Conservation (phyloP, 1,140 invertebrate species). For the Trichonephila clavipes region DNA sequence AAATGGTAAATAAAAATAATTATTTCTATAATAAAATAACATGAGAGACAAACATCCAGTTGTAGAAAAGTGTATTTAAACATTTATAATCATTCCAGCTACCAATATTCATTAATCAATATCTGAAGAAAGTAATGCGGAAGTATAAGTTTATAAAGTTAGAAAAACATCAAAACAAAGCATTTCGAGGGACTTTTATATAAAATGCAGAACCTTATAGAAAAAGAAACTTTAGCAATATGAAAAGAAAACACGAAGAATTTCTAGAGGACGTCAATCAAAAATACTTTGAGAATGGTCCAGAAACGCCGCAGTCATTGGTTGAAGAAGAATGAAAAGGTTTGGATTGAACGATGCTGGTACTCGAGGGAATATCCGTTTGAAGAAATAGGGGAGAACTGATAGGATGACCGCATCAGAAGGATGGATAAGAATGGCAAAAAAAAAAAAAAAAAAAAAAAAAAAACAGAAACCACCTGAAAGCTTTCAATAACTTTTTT, state of each 20-base stretch:
- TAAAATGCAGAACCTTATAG: background rate
- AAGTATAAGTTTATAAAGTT: background rate
- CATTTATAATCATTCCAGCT: background rate
- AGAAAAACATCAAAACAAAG: background rate
- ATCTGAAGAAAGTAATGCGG: background rate
- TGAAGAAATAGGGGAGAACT: constrained; percentile 35
- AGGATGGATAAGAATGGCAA: background rate
- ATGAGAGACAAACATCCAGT: too few relatives aligned
- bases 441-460: too few relatives aligned
- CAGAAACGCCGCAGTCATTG: constrained; percentile 1
- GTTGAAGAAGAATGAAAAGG: background rate
- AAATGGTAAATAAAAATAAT: too few relatives aligned
- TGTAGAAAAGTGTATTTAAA: too few relatives aligned
- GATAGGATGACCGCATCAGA: constrained; percentile 10
- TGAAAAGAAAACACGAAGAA: background rate
- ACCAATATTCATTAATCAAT: background rate
- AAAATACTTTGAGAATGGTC: constrained; percentile 4
- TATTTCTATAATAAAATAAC: too few relatives aligned
- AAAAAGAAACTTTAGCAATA: background rate
- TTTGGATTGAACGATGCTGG: background rate
- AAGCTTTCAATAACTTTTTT: too few relatives aligned
- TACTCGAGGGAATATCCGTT: constrained; percentile 27
- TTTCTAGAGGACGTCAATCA: constrained; percentile 25
- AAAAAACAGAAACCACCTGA: too few relatives aligned
- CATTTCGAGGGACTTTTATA: background rate